Percentiles rank a stretch among this genome's conserved stretches.
Evolutionary conservation across 53 echinoderm and acorn worm genomes (phyloP).

Genomic region (Antedon mediterranea): DNA sequence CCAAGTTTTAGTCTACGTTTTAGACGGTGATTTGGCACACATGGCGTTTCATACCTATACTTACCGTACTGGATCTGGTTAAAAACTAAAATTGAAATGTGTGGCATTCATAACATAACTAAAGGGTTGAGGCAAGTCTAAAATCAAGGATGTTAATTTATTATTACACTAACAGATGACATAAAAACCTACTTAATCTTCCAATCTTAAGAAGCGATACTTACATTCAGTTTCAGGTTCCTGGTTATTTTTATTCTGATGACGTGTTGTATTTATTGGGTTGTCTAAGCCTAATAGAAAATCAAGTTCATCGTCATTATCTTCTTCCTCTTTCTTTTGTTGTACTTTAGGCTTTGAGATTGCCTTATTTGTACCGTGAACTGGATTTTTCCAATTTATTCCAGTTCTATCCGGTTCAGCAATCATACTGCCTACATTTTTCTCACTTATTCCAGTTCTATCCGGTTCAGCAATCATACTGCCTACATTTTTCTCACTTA

Average conservation of each 20-base stretch:
- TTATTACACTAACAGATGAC: too few relatives aligned
- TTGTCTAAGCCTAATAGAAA: constrained; percentile 34
- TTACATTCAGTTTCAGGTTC: background rate
- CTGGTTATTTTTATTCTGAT: background rate
- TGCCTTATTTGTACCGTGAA: background rate
- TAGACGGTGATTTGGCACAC: too few relatives aligned
- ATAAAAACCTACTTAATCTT: too few relatives aligned
- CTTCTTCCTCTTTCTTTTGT: background rate
- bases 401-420: background rate
- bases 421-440: too few relatives aligned
- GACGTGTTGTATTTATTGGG: constrained; percentile 5
- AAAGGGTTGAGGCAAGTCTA: too few relatives aligned
- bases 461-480: background rate
- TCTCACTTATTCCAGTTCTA: background rate
- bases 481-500: too few relatives aligned
- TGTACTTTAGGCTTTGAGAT: background rate
- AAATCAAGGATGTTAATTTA: too few relatives aligned
- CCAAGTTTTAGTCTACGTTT: too few relatives aligned
- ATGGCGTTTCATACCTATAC: too few relatives aligned
- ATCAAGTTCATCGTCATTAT: constrained; percentile 28
- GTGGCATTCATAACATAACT: too few relatives aligned
- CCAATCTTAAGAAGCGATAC: background rate
- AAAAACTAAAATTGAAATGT: too few relatives aligned
- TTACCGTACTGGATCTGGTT: too few relatives aligned
- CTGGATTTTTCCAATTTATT: background rate